Percentiles rank a stretch among this genome's conserved stretches.
Conservation (phyloP, 2,797 vertebrate genomes). For the Semotilus atromaculatus region DNA sequence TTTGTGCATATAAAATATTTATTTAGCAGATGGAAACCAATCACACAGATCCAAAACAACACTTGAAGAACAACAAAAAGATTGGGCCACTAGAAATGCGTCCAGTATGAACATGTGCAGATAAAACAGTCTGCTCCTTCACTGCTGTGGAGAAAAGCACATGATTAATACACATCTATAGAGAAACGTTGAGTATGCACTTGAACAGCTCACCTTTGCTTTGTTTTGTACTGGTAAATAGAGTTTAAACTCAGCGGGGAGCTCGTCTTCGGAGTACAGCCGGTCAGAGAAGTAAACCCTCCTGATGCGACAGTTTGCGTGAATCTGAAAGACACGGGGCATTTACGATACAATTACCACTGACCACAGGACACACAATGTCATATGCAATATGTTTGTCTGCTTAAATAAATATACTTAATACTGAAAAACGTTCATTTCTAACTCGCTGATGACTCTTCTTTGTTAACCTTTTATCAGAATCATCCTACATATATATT, state of each 20-base stretch:
- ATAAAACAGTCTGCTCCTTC: slow-evolving; percentile 44
- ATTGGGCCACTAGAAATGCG: slow-evolving; percentile 47
- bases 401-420: background rate
- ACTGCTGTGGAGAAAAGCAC: slow-evolving; percentile 67
- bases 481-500: too few relatives aligned
- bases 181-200: too few relatives aligned
- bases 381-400: background rate
- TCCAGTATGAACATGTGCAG: slow-evolving; percentile 45
- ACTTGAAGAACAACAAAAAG: slow-evolving; percentile 44
- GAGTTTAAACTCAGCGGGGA: slow-evolving; percentile 97
- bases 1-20: slow-evolving; percentile 67
- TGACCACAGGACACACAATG: background rate
- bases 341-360: background rate
- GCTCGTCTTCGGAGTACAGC: slow-evolving; percentile 95
- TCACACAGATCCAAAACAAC: slow-evolving; percentile 59
- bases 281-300: slow-evolving; percentile 98
- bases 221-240: slow-evolving; percentile 96
- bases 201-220: slow-evolving; percentile 83
- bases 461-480: background rate
- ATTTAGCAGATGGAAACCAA: slow-evolving; percentile 65
- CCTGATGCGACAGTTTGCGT: slow-evolving; percentile 95
- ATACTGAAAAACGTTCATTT: background rate
- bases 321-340: slow-evolving; percentile 81
- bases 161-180: background rate
- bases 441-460: background rate